Evolutionary conservation across 2,888 invertebrate genomes (phyloP).

Genomic region (Trachelus tabidus): DNA sequence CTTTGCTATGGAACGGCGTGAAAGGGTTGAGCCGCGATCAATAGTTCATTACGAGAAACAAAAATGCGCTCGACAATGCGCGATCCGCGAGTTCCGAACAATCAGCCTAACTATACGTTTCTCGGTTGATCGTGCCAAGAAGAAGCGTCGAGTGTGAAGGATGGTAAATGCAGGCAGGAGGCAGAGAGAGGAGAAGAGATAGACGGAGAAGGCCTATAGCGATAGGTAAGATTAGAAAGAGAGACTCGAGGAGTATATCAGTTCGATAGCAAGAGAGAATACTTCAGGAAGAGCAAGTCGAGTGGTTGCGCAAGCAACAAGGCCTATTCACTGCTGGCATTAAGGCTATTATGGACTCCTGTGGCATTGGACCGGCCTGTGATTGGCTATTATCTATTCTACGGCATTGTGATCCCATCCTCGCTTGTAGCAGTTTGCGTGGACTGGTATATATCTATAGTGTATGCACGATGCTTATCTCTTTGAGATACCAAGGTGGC

Average conservation of each 20-base stretch:
- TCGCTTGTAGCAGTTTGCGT: not conserved
- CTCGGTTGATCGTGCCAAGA: slow-evolving; percentile 1
- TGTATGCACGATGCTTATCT: not conserved
- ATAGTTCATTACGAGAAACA: slow-evolving; percentile 63
- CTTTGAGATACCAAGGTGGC: not conserved
- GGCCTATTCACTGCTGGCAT: slow-evolving; percentile 50
- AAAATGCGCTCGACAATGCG: slow-evolving; percentile 53
- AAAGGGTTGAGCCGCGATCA: slow-evolving; percentile 54
- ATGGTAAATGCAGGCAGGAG: not conserved
- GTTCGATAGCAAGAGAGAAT: slow-evolving; percentile 6
- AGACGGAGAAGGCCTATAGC: not conserved
- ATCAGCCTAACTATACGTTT: slow-evolving; percentile 42
- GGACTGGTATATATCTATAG: not conserved
- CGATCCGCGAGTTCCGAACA: slow-evolving; percentile 37
- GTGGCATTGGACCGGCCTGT: slow-evolving; percentile 41
- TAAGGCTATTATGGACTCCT: slow-evolving; percentile 46
- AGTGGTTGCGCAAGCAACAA: slow-evolving; percentile 51
- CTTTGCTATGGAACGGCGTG: slow-evolving; percentile 24
- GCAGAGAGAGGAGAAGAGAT: not conserved
- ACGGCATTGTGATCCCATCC: slow-evolving; percentile 31
- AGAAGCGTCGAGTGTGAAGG: slow-evolving; percentile 14
- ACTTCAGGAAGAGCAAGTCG: slow-evolving; percentile 7
- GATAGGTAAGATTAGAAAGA: slow-evolving; percentile 10
- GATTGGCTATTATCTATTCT: slow-evolving; percentile 56
- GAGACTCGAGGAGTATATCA: slow-evolving; percentile 1